phyloP scores from a whole-genome alignment of 2,797 vertebrate species.

The Molossus alvarezi region DNA sequence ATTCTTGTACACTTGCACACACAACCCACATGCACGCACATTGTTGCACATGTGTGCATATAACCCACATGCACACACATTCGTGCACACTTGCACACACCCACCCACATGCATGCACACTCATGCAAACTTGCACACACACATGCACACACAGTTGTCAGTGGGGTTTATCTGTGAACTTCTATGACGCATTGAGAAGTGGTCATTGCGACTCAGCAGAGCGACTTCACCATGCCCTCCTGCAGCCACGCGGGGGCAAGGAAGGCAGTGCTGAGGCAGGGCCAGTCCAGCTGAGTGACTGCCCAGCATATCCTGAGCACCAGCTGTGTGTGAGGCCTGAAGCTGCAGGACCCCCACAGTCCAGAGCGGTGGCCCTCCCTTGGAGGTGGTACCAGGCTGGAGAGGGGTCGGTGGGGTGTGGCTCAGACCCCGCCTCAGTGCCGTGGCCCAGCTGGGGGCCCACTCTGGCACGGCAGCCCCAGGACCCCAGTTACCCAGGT shows the following conservation, averaged over 20 bases:
- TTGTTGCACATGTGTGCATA: neutral
- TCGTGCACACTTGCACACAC: neutral
- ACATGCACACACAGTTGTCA: rapidly evolving
- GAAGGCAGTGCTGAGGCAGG: rapidly evolving
- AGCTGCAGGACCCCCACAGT: rapidly evolving
- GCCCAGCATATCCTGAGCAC: rapidly evolving
- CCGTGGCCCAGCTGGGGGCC: neutral
- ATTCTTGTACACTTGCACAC: too few relatives aligned
- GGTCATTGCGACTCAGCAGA: rapidly evolving
- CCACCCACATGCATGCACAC: rapidly evolving
- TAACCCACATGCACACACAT: too few relatives aligned
- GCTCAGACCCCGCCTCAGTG: neutral
- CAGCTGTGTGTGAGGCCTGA: rapidly evolving
- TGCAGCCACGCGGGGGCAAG: rapidly evolving
- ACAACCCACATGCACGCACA: too few relatives aligned
- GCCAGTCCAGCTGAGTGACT: rapidly evolving
- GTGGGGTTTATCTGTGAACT: rapidly evolving
- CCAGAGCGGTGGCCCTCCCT: rapidly evolving
- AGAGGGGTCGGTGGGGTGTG: rapidly evolving
- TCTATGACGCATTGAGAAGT: rapidly evolving
- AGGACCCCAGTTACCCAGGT: rapidly evolving
- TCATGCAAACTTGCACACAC: neutral
- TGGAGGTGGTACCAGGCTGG: rapidly evolving
- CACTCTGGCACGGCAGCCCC: rapidly evolving
- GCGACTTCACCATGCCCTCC: rapidly evolving